Evolutionary conservation across 1,140 invertebrate species (phyloP), one percentile per base, ranked within the genome.

Genomic region (Portunus trituberculatus): DNA sequence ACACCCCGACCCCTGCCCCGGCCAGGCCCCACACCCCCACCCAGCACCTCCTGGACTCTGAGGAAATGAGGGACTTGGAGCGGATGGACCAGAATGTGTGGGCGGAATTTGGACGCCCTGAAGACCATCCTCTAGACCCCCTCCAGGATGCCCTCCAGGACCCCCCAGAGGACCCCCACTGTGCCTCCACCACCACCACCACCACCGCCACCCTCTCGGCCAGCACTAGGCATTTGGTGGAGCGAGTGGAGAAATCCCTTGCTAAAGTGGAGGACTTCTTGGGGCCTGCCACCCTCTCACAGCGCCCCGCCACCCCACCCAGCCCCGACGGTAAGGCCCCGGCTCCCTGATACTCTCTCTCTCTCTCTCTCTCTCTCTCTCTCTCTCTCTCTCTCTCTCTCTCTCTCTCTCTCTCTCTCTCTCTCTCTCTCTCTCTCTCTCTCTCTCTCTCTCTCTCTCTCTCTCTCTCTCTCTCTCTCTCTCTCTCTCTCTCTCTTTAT

Each of bases 41-140:
- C 14, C 84, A 88, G 20, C 84, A 93, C 86, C 14, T n/a, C 20
- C 45, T 95, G 46, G 94, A 95, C 76, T 95, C 94, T 28, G 94
- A 95, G 91, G 94, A 95, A 28, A 95, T 95, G 94, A 39, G 84
- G 67, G 91, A 92, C 31, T 20, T 95, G 84, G 94, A 95, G 39
- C 48, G 94, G 45, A 29, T 95, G 52, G 94, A 95, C 31, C 83
- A 76, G 28, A 92, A 95, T 46, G 91, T 95, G 8, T 95, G 94
- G 94, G 94, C 92, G 20, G 84, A 76, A 25, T 93, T 95, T 88
- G 94, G 94, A 20, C 83, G 89, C 20, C 94, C 94, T 7, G 94
- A 95, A 46, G 59, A 89, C 48, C 46, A 86, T 29, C 20, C 10
- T 14, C n/a, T 25, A 31, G 32, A 91, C 25, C 10, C 88, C 82